These are phyloP conservation scores for Lepus timidus DNA, from an alignment of 2,113 vertebrate genomes.

Conservation along the genomic window DNA sequence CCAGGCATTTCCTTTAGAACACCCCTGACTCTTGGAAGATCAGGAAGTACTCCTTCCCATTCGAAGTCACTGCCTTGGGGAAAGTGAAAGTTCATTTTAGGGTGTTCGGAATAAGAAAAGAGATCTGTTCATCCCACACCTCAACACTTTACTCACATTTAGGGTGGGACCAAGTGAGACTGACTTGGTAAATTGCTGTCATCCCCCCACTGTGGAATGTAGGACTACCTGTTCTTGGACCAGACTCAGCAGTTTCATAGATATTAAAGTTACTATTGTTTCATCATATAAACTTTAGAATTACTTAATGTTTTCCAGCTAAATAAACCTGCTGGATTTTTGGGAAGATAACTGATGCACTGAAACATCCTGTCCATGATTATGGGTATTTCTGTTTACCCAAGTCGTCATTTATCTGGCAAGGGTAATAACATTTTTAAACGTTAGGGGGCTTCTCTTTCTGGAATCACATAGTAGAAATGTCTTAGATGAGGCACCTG, in stretches of 20 bases:
- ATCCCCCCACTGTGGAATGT: background rate
- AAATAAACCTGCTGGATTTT: background rate
- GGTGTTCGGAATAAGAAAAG: background rate
- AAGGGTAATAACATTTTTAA: background rate
- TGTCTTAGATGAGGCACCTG: background rate
- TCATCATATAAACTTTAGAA: background rate
- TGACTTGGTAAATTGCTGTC: background rate
- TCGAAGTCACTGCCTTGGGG: background rate
- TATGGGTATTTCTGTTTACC: background rate
- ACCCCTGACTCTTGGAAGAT: background rate
- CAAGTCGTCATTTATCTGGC: background rate
- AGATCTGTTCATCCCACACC: background rate
- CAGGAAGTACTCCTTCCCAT: background rate
- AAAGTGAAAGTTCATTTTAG: background rate
- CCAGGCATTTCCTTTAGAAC: background rate
- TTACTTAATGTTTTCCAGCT: background rate
- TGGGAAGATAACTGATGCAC: background rate
- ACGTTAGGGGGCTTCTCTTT: background rate
- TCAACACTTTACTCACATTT: background rate
- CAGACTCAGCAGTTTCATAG: background rate
- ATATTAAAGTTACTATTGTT: background rate
- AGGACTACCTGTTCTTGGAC: background rate
- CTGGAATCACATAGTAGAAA: background rate
- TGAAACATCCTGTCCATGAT: background rate
- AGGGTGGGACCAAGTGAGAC: background rate